Base-by-base conservation (phyloP, 2,113 vertebrate species). In the Psilopogon haemacephalus region DNA sequence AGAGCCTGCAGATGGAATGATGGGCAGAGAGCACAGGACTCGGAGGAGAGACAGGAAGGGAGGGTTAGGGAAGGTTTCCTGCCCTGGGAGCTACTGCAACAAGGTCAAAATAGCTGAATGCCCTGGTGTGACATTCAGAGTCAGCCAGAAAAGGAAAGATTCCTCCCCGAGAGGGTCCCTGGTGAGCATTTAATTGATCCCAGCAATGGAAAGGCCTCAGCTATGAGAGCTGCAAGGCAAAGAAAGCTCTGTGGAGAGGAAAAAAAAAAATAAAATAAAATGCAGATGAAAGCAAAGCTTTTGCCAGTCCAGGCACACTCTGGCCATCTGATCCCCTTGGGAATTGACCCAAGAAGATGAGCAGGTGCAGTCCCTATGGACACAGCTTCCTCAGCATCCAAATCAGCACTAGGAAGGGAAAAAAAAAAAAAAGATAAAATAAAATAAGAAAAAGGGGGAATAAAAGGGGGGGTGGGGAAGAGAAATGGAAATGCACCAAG, bases 141-240 rank as follows among this genome's bases (percentile, higher is more conserved):
- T 16, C 90, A 78, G 94, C 90, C 95, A 89, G 95, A 94, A 91
- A 88, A 87, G 84, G 93, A 84, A 72, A 94, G 86, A 95, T 89
- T 87, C 94, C 91, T 91, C 20, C 27, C 94, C 48, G 40, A 75
- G 94, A 68, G 67, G 52, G 60, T 68, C 88, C 93, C 91, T 67
- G 76, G 82, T 19, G 92, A 94, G 94, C 62, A 12, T 91, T 97
- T 96, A 97, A 97, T 96, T 87, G 92, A 97, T 97, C 96, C 96
- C 96, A 97, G 96, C 70, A 90, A 93, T 32, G 78, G 78, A 56
- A 91, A 90, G 80, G 86, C 87, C 84, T 89, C 76, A n/a, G 94
- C 93, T 68, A 67, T 4, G 38, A 88, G 92, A 62, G 93, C 95
- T 92, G 94, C 63, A 9, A 93, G 88, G 95, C 75, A 37, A 38